These are phyloP conservation scores for Brachionus manjavacas DNA, from an alignment of 1,140 invertebrate species.

Conservation along the genomic window DNA sequence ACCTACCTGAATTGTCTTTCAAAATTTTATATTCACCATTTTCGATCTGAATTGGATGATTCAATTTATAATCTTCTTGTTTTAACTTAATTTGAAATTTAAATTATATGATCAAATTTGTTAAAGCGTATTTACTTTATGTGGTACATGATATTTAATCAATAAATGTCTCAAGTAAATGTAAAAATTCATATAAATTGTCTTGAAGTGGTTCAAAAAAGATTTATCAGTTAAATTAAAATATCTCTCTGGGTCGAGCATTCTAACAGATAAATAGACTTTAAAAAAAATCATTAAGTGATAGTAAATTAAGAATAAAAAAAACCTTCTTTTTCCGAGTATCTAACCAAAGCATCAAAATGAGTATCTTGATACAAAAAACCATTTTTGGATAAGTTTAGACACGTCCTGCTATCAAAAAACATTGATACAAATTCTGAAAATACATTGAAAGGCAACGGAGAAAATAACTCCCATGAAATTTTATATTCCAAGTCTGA, in stretches of 20 bases:
- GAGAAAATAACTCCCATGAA: not conserved
- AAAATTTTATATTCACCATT: not conserved
- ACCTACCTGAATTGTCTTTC: not conserved
- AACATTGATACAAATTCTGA: not conserved
- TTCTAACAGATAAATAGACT: not conserved
- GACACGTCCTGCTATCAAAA: not conserved
- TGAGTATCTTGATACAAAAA: not conserved
- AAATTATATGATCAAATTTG: not conserved
- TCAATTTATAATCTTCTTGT: not conserved
- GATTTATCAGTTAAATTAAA: not conserved
- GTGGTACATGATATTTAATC: not conserved
- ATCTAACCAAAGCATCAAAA: constrained; percentile 1
- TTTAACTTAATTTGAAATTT: not conserved
- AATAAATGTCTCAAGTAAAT: not conserved
- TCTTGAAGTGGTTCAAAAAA: not conserved
- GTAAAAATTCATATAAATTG: not conserved
- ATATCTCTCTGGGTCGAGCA: not conserved
- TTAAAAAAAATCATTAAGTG: not conserved
- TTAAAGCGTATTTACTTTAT: not conserved
- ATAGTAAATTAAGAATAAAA: not conserved
- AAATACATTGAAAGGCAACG: constrained; percentile 1
- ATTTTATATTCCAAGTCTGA: constrained; percentile 7
- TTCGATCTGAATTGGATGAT: not conserved
- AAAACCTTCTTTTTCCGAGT: not conserved
- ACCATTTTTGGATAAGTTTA: not conserved